Conservation (phyloP, 2,113 vertebrate species). For the Bubo blakistoni region DNA sequence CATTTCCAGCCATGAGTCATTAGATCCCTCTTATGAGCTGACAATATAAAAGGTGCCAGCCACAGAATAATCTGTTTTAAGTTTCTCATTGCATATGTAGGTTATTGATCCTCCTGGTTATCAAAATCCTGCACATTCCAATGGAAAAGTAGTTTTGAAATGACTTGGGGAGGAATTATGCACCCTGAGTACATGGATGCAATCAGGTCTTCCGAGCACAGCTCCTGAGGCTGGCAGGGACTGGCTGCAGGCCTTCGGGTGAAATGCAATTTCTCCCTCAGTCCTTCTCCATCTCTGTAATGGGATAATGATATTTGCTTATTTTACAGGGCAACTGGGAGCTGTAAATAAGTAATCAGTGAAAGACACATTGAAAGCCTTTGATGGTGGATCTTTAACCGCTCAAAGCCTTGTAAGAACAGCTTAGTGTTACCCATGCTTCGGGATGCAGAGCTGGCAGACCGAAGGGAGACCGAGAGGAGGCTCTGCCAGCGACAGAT, state of each 20-base stretch:
- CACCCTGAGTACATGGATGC: not conserved
- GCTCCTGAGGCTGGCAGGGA: not conserved
- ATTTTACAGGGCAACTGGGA: not conserved
- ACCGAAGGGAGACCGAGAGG: not conserved
- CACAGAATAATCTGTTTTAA: not conserved
- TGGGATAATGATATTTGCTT: not conserved
- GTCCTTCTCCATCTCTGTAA: not conserved
- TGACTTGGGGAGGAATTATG: not conserved
- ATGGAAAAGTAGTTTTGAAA: not conserved
- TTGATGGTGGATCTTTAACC: not conserved
- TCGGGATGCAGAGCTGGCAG: not conserved
- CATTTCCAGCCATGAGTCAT: constrained; percentile 24
- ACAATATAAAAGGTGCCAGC: not conserved
- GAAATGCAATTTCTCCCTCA: not conserved
- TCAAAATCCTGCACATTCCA: not conserved
- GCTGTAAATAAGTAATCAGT: not conserved
- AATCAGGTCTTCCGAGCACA: not conserved
- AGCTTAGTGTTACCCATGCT: not conserved
- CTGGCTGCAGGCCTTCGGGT: not conserved
- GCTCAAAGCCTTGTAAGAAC: not conserved
- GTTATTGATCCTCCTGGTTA: not conserved
- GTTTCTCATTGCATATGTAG: not conserved
- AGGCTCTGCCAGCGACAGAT: not conserved
- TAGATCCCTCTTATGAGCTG: not conserved
- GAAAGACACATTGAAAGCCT: not conserved